phyloP scores from a whole-genome alignment of 2,888 invertebrate genomes.

The Stenchaetothrips biformis region DNA sequence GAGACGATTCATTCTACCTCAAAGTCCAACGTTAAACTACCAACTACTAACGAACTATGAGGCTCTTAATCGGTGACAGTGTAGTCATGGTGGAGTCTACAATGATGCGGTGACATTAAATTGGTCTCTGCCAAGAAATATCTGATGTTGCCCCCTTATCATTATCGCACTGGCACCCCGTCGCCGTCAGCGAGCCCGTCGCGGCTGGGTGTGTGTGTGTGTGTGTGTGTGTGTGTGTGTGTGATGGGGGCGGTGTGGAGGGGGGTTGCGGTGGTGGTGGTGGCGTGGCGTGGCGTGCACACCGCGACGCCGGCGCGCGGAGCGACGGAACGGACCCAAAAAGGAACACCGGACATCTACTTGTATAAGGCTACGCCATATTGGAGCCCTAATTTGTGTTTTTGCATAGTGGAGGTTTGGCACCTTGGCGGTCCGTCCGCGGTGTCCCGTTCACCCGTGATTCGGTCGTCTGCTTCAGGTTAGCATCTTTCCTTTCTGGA shows the following conservation, averaged over 20 bases:
- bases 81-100: too few species aligned
- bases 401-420: slow-evolving; percentile 7
- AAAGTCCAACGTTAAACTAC: too few species aligned
- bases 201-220: slow-evolving; percentile 4
- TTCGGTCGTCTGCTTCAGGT: background rate
- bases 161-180: too few species aligned
- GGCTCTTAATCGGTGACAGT: too few species aligned
- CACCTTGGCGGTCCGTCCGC: background rate
- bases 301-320: slow-evolving; percentile 2
- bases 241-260: background rate
- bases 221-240: slow-evolving; percentile 5
- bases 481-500: background rate
- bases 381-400: slow-evolving; percentile 23
- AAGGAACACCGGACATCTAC: slow-evolving; percentile 24
- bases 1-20: too few species aligned
- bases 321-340: background rate
- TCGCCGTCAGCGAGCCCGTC: too few species aligned
- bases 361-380: slow-evolving; percentile 24
- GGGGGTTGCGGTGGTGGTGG: background rate
- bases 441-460: too few species aligned
- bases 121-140: too few species aligned
- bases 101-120: too few species aligned
- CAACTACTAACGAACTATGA: too few species aligned
- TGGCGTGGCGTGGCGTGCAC: background rate
- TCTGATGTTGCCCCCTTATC: too few species aligned